phyloP scores from a whole-genome alignment of 2,888 invertebrate genomes.

The Axea sp. region DNA sequence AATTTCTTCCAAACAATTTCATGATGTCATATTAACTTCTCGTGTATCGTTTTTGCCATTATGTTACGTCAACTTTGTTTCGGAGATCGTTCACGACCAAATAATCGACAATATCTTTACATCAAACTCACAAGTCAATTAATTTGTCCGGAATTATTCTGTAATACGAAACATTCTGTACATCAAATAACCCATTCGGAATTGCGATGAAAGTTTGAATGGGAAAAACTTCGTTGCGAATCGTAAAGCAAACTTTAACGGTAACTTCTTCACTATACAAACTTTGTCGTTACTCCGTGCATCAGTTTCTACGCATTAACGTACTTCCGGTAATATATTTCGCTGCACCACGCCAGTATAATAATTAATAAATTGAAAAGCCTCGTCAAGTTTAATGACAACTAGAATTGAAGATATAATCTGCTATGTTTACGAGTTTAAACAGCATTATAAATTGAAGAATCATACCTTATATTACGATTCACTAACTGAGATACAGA shows the following conservation, averaged over 20 bases:
- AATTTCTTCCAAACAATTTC: no score
- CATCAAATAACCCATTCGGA: constrained; percentile 33
- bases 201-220: constrained; percentile 36
- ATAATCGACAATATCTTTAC: constrained; percentile 19
- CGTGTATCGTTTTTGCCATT: no score
- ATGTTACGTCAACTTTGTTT: no score
- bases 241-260: constrained; percentile 58
- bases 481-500: constrained; percentile 10
- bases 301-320: constrained; percentile 52
- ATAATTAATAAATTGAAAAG: constrained; percentile 56
- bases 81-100: constrained; percentile 2
- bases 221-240: constrained; percentile 40
- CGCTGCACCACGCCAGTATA: constrained; percentile 21
- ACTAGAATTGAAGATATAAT: constrained; percentile 24
- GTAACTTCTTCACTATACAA: constrained; percentile 57
- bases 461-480: no score
- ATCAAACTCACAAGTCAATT: constrained; percentile 30
- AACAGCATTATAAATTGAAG: constrained; percentile 18
- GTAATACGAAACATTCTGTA: constrained; percentile 19
- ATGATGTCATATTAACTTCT: no score
- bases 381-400: constrained; percentile 37
- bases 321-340: constrained; percentile 45
- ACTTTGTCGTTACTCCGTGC: constrained; percentile 58
- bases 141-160: constrained; percentile 23
- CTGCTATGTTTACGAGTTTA: constrained; percentile 19